Evolutionary conservation across 2,888 invertebrate species (phyloP), one percentile per base, ranked within the genome.

Genomic region (Troilus luridus): DNA sequence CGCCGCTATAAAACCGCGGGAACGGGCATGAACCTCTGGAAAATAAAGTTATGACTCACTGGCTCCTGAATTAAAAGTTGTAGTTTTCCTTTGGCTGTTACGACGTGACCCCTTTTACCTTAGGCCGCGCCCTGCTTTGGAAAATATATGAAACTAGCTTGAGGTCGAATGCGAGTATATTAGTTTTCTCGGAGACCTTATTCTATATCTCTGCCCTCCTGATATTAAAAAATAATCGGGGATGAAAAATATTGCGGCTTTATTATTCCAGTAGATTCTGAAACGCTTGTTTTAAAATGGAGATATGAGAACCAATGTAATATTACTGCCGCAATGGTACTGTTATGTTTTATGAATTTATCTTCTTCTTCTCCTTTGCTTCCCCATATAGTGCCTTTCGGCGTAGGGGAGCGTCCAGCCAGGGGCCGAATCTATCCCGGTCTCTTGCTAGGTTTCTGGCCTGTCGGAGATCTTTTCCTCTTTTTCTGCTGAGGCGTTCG

Each of bases 31-130:
- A 77, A 41, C 72, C 27, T 24, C 8, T 54, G 85, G 56, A 81
- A 81, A 56, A 81, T 58, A 85, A 85, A 85, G 85, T 85, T 85
- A 85, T 85, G 85, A 85, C 85, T 21, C 56, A 85, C 85, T 77
- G 27, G 56, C 17, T 58, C 85, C 85, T 85, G 56, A 85, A 85
- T 85, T 85, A 85, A 85, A 85, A 85, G 85, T 85, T 58, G 85
- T 58, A 58, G 85, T 85, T 85, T 85, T 56, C 85, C 56, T 9
- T 85, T 1, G 56, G 85, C 56, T 21, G 85, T 85, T 85, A 85
- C 85, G 85, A 85, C 85, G n/a, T 58, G 56, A 85, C 85, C 85
- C 56, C 85, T 85, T 85, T 85, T 58, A 56, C 85, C 54, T 85
- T 56, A 0, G 21, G 54, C 85, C 56, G 56, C 27, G 21, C 3